Conservation (phyloP, 2,113 vertebrate species). For the Hippopotamus amphibius region DNA sequence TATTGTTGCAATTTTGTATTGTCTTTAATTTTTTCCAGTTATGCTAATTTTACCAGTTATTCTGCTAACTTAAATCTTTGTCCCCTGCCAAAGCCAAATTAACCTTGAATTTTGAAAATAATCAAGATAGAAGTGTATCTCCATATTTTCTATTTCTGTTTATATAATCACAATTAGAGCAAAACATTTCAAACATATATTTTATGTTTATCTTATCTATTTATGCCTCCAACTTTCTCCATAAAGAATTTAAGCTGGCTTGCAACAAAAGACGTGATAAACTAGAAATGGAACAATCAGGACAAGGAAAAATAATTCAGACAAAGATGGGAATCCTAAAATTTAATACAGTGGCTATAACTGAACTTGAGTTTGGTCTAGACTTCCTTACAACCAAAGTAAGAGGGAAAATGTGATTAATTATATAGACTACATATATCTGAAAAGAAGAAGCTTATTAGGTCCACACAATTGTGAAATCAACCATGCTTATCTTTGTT, state of each 20-base stretch:
- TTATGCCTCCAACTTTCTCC: neutral
- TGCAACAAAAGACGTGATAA: neutral
- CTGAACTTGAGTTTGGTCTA: neutral
- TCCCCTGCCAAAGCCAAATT: neutral
- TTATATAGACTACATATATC: neutral
- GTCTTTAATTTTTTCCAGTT: slow-evolving; percentile 69
- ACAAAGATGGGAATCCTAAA: neutral
- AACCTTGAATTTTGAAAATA: slow-evolving; percentile 36
- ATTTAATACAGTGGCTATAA: neutral
- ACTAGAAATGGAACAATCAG: neutral
- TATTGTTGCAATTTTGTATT: slow-evolving; percentile 80
- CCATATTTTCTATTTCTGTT: slow-evolving; percentile 7
- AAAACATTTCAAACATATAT: neutral
- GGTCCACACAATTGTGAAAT: neutral
- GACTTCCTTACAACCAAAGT: neutral
- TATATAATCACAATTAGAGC: neutral
- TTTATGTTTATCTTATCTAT: neutral
- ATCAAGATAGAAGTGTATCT: neutral
- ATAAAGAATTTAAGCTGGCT: slow-evolving; percentile 22
- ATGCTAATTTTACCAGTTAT: neutral
- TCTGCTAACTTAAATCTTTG: slow-evolving; percentile 16
- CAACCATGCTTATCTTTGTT: neutral
- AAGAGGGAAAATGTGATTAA: neutral
- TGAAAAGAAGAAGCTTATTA: neutral
- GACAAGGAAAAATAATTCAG: neutral